Conservation (phyloP, 1,140 invertebrate species). For the Acyrthosiphon pisum region DNA sequence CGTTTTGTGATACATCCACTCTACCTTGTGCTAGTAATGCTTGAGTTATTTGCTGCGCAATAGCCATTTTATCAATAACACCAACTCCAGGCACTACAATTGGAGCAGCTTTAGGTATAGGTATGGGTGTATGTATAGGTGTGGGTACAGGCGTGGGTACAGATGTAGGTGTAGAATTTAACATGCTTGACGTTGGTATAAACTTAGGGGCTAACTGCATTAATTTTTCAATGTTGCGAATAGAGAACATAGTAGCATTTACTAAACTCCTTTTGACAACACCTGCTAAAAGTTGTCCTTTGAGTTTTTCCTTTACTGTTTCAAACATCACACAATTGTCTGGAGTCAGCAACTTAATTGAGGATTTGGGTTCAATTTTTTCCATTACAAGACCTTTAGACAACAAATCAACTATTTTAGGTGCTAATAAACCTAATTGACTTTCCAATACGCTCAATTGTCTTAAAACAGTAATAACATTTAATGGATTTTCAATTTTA, state of each 20-base stretch:
- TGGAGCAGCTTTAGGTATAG: conserved; percentile 59
- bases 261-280: conserved; percentile 73
- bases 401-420: conserved; percentile 76
- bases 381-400: conserved; percentile 78
- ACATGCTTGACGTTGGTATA: conserved; percentile 19
- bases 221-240: conserved; percentile 62
- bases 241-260: conserved; percentile 69
- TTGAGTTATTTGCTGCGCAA: conserved; percentile 78
- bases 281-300: conserved; percentile 79
- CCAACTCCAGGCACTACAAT: conserved; percentile 73
- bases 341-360: conserved; percentile 74
- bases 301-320: conserved; percentile 83
- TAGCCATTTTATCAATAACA: conserved; percentile 73
- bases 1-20: conserved; percentile 77
- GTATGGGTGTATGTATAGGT: not conserved
- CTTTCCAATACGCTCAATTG: conserved; percentile 80
- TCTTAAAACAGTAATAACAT: conserved; percentile 74
- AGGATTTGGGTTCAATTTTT: conserved; percentile 74
- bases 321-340: conserved; percentile 78
- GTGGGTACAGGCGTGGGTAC: not conserved
- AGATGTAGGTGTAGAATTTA: conserved; percentile 30
- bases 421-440: conserved; percentile 79
- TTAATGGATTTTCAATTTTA: conserved; percentile 58
- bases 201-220: conserved; percentile 59
- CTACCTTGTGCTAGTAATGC: conserved; percentile 78